Evolutionary conservation across 1,140 invertebrate species (phyloP).

Genomic region (Pachypeltis micranthus): DNA sequence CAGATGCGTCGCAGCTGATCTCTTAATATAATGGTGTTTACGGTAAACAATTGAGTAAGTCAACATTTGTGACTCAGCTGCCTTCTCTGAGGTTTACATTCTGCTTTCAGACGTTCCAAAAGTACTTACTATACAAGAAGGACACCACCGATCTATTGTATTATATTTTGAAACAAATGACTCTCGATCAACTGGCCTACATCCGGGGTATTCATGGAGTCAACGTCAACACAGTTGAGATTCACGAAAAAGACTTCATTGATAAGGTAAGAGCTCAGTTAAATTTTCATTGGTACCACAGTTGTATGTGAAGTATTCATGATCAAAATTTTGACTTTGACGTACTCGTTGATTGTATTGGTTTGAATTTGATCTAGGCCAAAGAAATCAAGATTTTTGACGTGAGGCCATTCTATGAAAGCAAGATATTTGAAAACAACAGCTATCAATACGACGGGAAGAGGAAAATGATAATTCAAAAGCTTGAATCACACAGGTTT

Average conservation of each 20-base stretch:
- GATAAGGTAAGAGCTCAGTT: slow-evolving; percentile 54
- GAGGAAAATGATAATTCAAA: slow-evolving; percentile 74
- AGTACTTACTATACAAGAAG: slow-evolving; percentile 85
- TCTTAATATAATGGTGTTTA: too few relatives aligned
- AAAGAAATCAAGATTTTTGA: slow-evolving; percentile 85
- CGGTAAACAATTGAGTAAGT: too few relatives aligned
- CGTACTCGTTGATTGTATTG: slow-evolving; percentile 20
- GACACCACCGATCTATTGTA: slow-evolving; percentile 94
- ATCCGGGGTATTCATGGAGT: slow-evolving; percentile 68
- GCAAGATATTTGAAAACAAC: slow-evolving; percentile 81
- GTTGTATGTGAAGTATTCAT: neutral
- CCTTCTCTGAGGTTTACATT: too few relatives aligned
- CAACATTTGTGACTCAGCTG: too few relatives aligned
- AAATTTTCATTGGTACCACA: neutral
- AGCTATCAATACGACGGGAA: slow-evolving; percentile 76
- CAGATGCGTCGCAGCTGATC: too few relatives aligned
- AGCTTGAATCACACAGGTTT: slow-evolving; percentile 34
- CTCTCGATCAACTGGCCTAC: slow-evolving; percentile 81
- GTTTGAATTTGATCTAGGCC: slow-evolving; percentile 60
- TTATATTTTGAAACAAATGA: slow-evolving; percentile 87
- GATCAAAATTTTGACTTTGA: neutral
- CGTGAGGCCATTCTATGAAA: slow-evolving; percentile 83
- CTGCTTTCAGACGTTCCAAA: slow-evolving; percentile 70
- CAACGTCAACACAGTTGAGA: slow-evolving; percentile 63
- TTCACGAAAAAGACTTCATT: slow-evolving; percentile 81